Base-by-base conservation (phyloP, 2,797 vertebrate genomes). In the Lepilemur septentrionalis region DNA sequence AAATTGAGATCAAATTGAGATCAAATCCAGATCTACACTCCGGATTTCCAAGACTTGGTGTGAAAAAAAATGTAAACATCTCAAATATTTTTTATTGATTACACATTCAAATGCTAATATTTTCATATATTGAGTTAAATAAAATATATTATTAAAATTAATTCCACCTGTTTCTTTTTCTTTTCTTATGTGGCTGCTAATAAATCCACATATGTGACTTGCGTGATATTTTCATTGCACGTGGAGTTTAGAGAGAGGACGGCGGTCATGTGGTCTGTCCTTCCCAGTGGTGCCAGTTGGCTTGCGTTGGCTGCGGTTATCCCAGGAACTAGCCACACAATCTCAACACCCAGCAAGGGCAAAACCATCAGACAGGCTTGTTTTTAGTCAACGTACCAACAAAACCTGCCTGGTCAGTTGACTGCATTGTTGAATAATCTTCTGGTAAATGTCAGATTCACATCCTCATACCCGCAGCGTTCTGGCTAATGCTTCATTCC, bases 121-220 rank as follows among this genome's bases (percentile, higher is more conserved):
- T 89, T 65, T 17, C 3, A 85, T 35, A 28, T 59, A 52, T 46
- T 92, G 32, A 17, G 10, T 1, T 72, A 90, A 82, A 41, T 79
- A 92, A 93, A 82, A 93, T 75, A n/a, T 15, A 88, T 70, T 70
- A 76, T 50, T 79, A 86, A 81, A 73, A 78, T 73, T 30, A 85
- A 93, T 91, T 92, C 13, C 3, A 48, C 22, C 14, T 89, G 14
- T 75, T 73, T 89, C 35, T 76, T 69, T 78, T 83, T 5, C 4
- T 59, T 22, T 59, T 79, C 43, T 35, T 15, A 52, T 23, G 35
- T 70, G 52, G 38, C 35, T 87, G 28, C 7, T 76, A 35, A 43
- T 48, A 92, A 76, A 91, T 32, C 46, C 61, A 15, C 7, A 4
- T 35, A 14, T 32, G 22, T 75, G 59, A 22, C 61, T 91, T 61